Base-by-base conservation (phyloP, 2,888 invertebrate species). In the Meliscaeva auricollis region DNA sequence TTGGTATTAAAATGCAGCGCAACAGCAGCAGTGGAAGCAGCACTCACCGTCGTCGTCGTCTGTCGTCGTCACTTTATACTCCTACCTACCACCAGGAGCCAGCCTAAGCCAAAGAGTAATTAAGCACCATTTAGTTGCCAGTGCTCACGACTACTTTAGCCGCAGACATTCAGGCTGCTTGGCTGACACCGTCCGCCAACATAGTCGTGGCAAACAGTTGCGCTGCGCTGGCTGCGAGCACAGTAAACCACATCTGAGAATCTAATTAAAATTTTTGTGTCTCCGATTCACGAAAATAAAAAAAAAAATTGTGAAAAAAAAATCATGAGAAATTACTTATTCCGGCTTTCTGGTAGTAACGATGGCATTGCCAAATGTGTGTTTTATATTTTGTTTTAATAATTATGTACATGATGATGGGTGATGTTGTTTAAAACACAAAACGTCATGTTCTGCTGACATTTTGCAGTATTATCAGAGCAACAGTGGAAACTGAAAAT, bases 181-280 rank as follows among this genome's bases (percentile, higher is more conserved):
- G 73, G 85, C 76, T 58, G 58, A 81, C 68, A 64, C 76, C 70
- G 64, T 5, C 32, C 68, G 41, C 17, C 17, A 6, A 5, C 62
- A 15, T 22, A 35, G 22, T 66, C 50, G 66, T 66, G 32, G 60
- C 26, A 20, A 38, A 35, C 48, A 69, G 60, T 73, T 62, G 60
- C 38, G 52, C 50, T 75, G 62, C 58, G 64, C 52, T 35, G 52
- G 38, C n/a, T 74, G 60, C 62, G 62, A 69, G 66, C 62, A 77
- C 87, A 74, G 87, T 87, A 87, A 87, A 77, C 82, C 82, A 82
- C 87, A 87, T 87, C 77, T 82, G 82, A 82, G 87, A 87, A 87
- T 87, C 87, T 87, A 87, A 87, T 87, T 87, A 87, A 87, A 87
- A 87, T 85, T 77, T 64, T 85, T 85, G 72, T 77, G 58, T 54